These are phyloP conservation scores for Toxotes jaculatrix DNA, from an alignment of 2,113 vertebrate species.

Conservation along the genomic window DNA sequence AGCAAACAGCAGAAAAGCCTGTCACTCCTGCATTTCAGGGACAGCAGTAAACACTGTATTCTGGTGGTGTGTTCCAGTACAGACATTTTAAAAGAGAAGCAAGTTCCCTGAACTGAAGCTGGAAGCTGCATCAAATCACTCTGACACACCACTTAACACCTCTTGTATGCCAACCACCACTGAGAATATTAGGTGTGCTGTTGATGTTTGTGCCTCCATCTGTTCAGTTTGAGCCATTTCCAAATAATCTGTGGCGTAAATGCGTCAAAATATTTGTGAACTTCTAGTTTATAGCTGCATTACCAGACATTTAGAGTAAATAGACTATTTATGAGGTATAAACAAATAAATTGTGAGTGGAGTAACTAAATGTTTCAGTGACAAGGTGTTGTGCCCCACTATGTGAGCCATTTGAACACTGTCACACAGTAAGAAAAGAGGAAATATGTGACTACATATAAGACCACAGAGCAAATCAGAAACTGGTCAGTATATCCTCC, in stretches of 20 bases:
- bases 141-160: slow-evolving; percentile 33
- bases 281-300: neutral
- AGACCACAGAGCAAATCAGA: too few relatives aligned
- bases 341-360: neutral
- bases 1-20: slow-evolving; percentile 30
- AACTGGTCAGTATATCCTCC: too few relatives aligned
- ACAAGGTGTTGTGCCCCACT: neutral
- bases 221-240: slow-evolving; percentile 10
- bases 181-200: slow-evolving; percentile 15
- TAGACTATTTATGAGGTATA: neutral
- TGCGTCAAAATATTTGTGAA: neutral
- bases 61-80: slow-evolving; percentile 15
- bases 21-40: slow-evolving; percentile 28
- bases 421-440: neutral
- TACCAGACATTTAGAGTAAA: neutral
- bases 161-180: slow-evolving; percentile 26
- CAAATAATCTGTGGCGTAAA: slow-evolving; percentile 5
- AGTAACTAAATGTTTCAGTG: slow-evolving; percentile 1
- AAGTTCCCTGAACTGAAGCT: slow-evolving; percentile 4
- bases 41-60: slow-evolving; percentile 30
- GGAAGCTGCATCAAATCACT: slow-evolving; percentile 23
- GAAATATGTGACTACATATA: too few relatives aligned
- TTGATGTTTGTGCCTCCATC: slow-evolving; percentile 37
- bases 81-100: slow-evolving; percentile 16
- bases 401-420: neutral